Base-by-base conservation (phyloP, 2,888 invertebrate species). In the Ectobius pallidus region DNA sequence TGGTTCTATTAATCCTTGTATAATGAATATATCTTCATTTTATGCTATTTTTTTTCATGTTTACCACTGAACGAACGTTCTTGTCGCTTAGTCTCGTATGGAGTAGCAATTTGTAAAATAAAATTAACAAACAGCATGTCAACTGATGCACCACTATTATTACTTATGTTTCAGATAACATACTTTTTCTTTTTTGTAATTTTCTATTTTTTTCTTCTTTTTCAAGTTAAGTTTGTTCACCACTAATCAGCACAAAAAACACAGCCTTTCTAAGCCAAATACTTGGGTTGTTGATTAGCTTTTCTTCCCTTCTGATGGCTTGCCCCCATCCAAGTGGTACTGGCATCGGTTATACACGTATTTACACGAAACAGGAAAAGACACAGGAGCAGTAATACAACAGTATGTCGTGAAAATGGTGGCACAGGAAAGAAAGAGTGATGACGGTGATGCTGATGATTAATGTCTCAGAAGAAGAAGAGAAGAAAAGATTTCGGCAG, bases 221-320 rank as follows among this genome's bases (percentile, higher is more conserved):
- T 46, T 34, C 25, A 44, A 22, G 27, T 67, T 27, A 30, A 11
- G 32, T 16, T 49, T 34, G 62, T 62, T 68, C 52, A 68, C 46
- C 42, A 63, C 63, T 63, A 65, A 22, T 65, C 65, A 30, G 65
- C 65, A 65, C 46, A 65, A 73, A 72, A 77, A 84, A 86, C 86
- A 87, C 87, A 87, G 86, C 86, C 86, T 86, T 85, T 83, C 86
- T 84, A 86, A 86, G 85, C 86, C 85, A 86, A 86, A 86, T 86
- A 86, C 86, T 84, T 84, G 84, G 39, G 70, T 70, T 70, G 70
- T 65, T 70, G 84, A 82, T 84, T 20, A 46, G 46, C 46, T 52
- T 52, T 6, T 52, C 25, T 25, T 52, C 52, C 52, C 52, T 49
- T 25, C 25, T 52, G 52, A 49, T 30, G 49, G 46, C 49, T 68